These are phyloP conservation scores for Pseudomyrmex dendroicus DNA, from an alignment of 1,140 invertebrate genomes.

Conservation along the genomic window DNA sequence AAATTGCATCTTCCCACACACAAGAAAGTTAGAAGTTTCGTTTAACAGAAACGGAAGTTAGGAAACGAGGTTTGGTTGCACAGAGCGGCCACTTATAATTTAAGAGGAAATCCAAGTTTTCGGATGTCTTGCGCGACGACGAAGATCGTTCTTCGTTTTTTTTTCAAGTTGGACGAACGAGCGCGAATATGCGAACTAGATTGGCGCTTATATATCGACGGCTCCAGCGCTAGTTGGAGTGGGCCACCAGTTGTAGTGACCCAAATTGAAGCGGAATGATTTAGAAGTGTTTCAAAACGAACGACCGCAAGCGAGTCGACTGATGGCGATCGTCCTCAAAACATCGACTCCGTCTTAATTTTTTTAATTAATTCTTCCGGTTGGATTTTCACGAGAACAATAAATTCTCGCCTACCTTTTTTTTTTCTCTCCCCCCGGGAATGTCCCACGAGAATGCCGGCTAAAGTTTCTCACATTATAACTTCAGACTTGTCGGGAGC, in stretches of 20 bases:
- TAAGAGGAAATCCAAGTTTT: slow-evolving; percentile 1
- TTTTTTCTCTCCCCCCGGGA: too few species aligned
- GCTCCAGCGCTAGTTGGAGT: neutral
- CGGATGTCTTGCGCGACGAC: neutral
- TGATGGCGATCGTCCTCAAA: slow-evolving; percentile 38
- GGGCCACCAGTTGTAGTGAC: slow-evolving; percentile 24
- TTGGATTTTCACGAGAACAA: neutral
- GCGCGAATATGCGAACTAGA: slow-evolving; percentile 43
- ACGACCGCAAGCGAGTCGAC: neutral
- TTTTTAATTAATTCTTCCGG: slow-evolving; percentile 43
- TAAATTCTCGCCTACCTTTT: neutral
- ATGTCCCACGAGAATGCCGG: neutral
- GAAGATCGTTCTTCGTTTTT: slow-evolving; percentile 1
- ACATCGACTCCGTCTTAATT: slow-evolving; percentile 12
- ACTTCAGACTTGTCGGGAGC: slow-evolving; percentile 16
- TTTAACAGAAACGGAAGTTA: too few species aligned
- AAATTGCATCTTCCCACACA: neutral
- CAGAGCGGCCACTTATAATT: neutral
- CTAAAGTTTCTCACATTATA: slow-evolving; percentile 26
- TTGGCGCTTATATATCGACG: slow-evolving; percentile 55
- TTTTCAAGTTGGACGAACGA: neutral
- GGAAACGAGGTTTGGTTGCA: too few species aligned
- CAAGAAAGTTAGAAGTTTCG: neutral
- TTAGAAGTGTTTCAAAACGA: slow-evolving; percentile 20
- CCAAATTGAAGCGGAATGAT: slow-evolving; percentile 50